Evolutionary conservation across 2,113 vertebrate genomes (phyloP).

Genomic region (Campylomormyrus tamandua): DNA sequence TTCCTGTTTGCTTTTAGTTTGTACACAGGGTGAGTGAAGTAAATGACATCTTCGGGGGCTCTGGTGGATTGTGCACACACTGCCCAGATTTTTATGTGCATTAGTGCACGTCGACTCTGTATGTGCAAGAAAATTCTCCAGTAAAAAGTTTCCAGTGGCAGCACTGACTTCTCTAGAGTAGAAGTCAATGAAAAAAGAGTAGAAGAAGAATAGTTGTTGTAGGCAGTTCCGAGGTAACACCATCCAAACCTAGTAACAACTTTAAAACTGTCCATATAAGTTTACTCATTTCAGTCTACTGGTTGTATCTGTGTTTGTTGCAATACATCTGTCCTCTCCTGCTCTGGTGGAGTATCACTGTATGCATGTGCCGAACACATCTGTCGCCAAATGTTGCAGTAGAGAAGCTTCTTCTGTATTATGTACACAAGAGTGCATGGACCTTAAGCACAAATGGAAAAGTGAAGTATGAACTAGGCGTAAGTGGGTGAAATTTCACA

Average conservation of each 20-base stretch:
- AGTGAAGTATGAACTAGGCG: neutral
- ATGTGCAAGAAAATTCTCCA: neutral
- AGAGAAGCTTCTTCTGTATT: neutral
- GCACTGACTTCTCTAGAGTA: neutral
- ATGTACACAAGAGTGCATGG: neutral
- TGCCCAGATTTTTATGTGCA: neutral
- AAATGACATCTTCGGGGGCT: neutral
- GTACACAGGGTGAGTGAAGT: neutral
- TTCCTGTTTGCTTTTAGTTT: neutral
- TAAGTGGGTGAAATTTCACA: neutral
- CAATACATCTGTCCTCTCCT: neutral
- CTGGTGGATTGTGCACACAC: neutral
- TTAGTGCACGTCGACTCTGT: neutral
- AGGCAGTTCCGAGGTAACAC: neutral
- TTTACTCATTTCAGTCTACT: neutral
- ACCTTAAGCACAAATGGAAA: neutral
- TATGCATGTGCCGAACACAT: neutral
- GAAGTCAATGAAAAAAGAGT: neutral
- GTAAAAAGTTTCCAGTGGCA: neutral
- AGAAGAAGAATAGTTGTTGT: neutral
- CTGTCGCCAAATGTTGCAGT: neutral
- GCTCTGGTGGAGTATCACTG: neutral
- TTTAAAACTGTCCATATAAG: neutral
- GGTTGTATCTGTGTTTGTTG: neutral
- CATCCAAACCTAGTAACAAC: neutral